A percentile compares a stretch with the other conserved stretches of the same genome.
These are phyloP conservation scores for Cyclophora albipunctata DNA, from an alignment of 2,888 invertebrate species.

Conservation along the genomic window DNA sequence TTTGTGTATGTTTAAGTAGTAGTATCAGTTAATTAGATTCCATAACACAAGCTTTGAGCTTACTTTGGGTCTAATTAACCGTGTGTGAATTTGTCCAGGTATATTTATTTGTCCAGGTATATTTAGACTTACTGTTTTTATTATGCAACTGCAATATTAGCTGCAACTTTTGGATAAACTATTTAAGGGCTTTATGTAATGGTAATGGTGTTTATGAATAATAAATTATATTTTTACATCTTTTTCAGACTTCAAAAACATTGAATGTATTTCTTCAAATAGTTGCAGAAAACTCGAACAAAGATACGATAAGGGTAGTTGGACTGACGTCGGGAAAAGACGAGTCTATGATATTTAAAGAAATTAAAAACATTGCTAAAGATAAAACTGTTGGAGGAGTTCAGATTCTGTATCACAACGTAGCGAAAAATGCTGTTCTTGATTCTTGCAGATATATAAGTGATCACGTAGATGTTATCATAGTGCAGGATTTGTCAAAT, in stretches of 20 bases:
- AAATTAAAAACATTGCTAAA: slow-evolving; percentile 10
- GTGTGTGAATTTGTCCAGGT: no score
- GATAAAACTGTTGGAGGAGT: slow-evolving; percentile 8
- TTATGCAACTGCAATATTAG: no score
- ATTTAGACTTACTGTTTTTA: no score
- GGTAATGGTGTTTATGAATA: no score
- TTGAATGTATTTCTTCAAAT: slow-evolving; percentile 27
- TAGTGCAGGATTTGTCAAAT: slow-evolving; percentile 20
- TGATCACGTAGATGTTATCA: slow-evolving; percentile 16
- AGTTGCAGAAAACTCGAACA: slow-evolving; percentile 27
- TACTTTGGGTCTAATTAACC: no score
- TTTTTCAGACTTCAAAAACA: slow-evolving; percentile 18
- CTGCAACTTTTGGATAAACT: no score
- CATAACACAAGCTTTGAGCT: no score
- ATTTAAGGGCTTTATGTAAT: no score
- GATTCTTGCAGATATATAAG: slow-evolving; percentile 3
- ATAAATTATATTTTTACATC: background rate
- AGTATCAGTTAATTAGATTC: no score
- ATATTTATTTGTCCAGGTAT: no score
- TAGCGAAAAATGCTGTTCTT: slow-evolving; percentile 3
- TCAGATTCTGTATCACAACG: slow-evolving; percentile 15
- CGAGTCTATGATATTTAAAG: slow-evolving; percentile 9
- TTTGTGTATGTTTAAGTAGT: no score
- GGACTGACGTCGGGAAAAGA: slow-evolving; percentile 11
- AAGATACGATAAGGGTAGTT: slow-evolving; percentile 17